phyloP scores from a whole-genome alignment of 2,113 vertebrate species.

The Lamprotornis superbus region DNA sequence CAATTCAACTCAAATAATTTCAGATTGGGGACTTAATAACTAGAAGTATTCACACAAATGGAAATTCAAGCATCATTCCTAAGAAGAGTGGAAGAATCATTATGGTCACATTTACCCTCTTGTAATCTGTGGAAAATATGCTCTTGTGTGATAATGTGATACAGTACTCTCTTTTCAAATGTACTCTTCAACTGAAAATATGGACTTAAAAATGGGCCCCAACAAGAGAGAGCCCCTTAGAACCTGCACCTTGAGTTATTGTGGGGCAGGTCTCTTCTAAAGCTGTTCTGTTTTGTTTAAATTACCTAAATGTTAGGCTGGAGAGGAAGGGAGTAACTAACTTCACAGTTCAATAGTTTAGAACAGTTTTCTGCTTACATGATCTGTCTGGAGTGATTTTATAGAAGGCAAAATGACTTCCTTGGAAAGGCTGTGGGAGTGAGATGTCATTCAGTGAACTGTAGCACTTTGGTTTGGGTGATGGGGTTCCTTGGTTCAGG shows the following conservation, averaged over 20 bases:
- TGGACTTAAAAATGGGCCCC: not conserved
- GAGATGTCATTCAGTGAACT: not conserved
- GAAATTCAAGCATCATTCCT: not conserved
- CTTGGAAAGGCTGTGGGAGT: not conserved
- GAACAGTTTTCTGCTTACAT: not conserved
- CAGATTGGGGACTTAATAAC: not conserved
- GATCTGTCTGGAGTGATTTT: not conserved
- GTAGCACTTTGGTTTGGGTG: not conserved
- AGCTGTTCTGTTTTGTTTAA: not conserved
- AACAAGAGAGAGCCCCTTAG: not conserved
- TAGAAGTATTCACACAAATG: not conserved
- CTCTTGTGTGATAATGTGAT: not conserved
- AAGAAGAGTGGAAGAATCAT: not conserved
- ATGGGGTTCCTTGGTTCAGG: not conserved
- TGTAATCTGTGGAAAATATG: not conserved
- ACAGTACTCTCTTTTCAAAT: not conserved
- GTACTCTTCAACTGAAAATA: not conserved
- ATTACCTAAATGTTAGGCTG: not conserved
- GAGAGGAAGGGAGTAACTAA: not conserved
- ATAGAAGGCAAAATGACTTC: not conserved
- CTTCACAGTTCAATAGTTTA: not conserved
- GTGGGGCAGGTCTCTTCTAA: not conserved
- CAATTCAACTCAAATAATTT: not conserved
- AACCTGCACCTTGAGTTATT: not conserved
- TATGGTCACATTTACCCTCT: not conserved